Evolutionary conservation across 2,888 invertebrate genomes (phyloP).

Genomic region (Anaspis maculata): DNA sequence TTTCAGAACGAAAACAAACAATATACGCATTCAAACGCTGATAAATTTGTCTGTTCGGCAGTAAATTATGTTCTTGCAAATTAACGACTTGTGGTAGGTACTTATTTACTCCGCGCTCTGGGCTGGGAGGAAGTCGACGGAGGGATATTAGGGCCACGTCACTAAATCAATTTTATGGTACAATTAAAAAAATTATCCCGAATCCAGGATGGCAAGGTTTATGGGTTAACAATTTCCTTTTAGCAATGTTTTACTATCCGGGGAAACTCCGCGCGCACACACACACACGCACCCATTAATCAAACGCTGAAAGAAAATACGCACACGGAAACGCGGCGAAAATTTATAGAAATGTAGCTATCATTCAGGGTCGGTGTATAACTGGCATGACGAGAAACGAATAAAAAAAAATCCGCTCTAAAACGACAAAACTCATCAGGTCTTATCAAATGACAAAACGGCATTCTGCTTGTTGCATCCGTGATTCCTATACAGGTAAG

Average conservation of each 20-base stretch:
- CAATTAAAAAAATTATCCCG: constrained; percentile 12
- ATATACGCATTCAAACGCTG: constrained; percentile 4
- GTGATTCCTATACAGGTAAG: no score
- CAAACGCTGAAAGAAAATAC: no score
- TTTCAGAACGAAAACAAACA: constrained; percentile 9
- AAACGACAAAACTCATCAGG: no score
- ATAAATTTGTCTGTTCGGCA: constrained; percentile 8
- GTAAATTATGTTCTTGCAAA: constrained; percentile 11
- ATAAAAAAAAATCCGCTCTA: no score
- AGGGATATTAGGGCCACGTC: constrained; percentile 9
- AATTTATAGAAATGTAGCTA: no score
- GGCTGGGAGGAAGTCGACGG: constrained; percentile 6
- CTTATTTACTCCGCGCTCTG: constrained; percentile 5
- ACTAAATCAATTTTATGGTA: constrained; percentile 13
- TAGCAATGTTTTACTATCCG: not conserved
- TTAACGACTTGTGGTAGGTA: constrained; percentile 10
- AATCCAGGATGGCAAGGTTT: constrained; percentile 7
- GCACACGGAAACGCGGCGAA: no score
- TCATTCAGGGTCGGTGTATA: no score
- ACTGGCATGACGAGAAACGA: no score
- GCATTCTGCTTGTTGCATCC: no score
- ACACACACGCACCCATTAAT: no score
- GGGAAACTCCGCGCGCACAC: not conserved
- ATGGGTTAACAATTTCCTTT: constrained; percentile 11
- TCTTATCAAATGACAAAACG: no score